phyloP scores from a whole-genome alignment of 2,888 invertebrate genomes.

The Dermolepida albohirtum region DNA sequence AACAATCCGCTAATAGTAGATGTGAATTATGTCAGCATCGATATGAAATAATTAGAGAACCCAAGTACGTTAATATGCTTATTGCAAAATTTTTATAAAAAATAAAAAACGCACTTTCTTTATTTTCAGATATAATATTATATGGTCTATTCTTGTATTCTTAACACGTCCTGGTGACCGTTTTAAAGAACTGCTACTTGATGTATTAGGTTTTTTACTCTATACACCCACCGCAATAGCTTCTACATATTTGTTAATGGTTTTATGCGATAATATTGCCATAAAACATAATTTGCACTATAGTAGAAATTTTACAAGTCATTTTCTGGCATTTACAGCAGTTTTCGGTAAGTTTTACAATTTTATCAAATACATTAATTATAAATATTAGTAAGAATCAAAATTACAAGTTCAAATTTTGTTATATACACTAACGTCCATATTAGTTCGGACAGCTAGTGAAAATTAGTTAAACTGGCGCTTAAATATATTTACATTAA shows the following conservation, averaged over 20 bases:
- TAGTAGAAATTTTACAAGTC: slow-evolving; percentile 55
- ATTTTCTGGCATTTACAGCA: slow-evolving; percentile 61
- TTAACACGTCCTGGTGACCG: slow-evolving; percentile 64
- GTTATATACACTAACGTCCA: too few species aligned
- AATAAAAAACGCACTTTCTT: background rate
- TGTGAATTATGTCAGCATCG: slow-evolving; percentile 72
- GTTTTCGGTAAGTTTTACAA: slow-evolving; percentile 58
- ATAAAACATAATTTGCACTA: slow-evolving; percentile 55
- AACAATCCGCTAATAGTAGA: slow-evolving; percentile 66
- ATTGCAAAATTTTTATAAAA: background rate
- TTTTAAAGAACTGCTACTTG: slow-evolving; percentile 65
- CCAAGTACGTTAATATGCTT: slow-evolving; percentile 55
- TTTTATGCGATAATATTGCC: slow-evolving; percentile 61
- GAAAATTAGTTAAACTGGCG: too few species aligned
- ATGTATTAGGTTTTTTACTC: slow-evolving; percentile 66
- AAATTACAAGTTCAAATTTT: too few species aligned
- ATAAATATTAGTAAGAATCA: too few species aligned
- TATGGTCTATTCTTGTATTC: slow-evolving; percentile 63
- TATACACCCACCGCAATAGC: slow-evolving; percentile 68
- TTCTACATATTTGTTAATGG: slow-evolving; percentile 63
- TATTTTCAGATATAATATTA: slow-evolving; percentile 56
- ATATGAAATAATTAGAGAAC: slow-evolving; percentile 65
- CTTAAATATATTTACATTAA: too few species aligned
- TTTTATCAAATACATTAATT: too few species aligned
- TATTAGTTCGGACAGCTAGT: too few species aligned